Conservation (phyloP, 1,140 invertebrate species). For the Lordiphosa clarofinis region DNA sequence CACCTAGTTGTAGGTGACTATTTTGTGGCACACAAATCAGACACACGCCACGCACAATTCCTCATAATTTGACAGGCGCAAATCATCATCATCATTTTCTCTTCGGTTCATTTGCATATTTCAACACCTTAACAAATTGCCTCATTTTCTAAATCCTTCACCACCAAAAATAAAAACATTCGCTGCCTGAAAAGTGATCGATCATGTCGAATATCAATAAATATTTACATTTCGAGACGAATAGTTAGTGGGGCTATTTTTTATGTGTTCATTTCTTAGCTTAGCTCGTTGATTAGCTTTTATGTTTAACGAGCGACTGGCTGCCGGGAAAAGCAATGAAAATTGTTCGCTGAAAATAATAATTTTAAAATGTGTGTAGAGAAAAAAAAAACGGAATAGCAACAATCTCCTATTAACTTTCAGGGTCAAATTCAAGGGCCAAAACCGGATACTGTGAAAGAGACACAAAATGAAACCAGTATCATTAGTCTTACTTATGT, state of each 20-base stretch:
- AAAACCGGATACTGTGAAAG: conserved; percentile 38
- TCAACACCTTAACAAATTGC: conserved; percentile 70
- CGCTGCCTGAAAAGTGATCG: conserved; percentile 37
- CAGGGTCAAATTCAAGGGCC: conserved; percentile 31
- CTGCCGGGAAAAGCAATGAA: too few species aligned
- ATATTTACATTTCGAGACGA: conserved; percentile 34
- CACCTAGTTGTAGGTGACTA: too few species aligned
- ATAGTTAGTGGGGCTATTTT: conserved; percentile 6
- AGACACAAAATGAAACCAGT: conserved; percentile 18
- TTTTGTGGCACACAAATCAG: conserved; percentile 5
- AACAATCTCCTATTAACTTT: conserved; percentile 14
- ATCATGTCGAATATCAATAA: conserved; percentile 71
- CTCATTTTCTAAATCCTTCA: conserved; percentile 27
- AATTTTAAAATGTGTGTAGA: not conserved
- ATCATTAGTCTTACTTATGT: conserved; percentile 48
- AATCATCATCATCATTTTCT: conserved; percentile 29
- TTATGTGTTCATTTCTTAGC: not conserved
- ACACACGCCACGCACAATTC: conserved; percentile 34
- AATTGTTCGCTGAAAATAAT: conserved; percentile 3
- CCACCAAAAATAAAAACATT: not conserved
- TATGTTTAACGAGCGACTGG: conserved; percentile 19
- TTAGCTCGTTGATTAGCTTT: conserved; percentile 31
- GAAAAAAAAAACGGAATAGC: conserved; percentile 6
- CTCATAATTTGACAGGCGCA: conserved; percentile 42
- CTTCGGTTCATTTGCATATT: conserved; percentile 59